Conservation (phyloP, 1,140 invertebrate species). For the Panulirus ornatus region DNA sequence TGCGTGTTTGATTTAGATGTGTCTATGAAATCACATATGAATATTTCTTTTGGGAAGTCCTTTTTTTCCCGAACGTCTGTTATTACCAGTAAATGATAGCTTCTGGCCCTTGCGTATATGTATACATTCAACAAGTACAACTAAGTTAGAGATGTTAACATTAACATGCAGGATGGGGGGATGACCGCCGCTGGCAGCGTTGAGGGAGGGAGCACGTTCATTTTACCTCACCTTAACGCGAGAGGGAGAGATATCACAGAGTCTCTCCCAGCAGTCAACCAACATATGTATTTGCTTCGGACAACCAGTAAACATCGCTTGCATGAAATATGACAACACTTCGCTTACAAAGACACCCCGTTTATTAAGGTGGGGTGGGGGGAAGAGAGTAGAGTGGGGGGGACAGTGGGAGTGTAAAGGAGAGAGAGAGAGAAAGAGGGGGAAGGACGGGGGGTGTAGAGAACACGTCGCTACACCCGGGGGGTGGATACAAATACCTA, state of each 20-base stretch:
- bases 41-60: too few species aligned
- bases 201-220: too few species aligned
- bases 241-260: conserved; percentile 1
- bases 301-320: conserved; percentile 51
- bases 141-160: too few species aligned
- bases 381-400: neutral
- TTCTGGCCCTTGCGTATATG: too few species aligned
- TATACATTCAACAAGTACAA: too few species aligned
- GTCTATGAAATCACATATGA: too few species aligned
- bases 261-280: conserved; percentile 22
- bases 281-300: conserved; percentile 55
- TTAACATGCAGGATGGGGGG: too few species aligned
- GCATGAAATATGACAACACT: conserved; percentile 54
- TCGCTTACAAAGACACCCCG: conserved; percentile 40
- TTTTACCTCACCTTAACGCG: too few species aligned
- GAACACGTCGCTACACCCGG: neutral
- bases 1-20: too few species aligned
- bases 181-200: too few species aligned
- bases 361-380: conserved; percentile 47
- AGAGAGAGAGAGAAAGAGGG: neutral
- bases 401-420: neutral
- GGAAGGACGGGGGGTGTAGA: neutral
- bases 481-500: conserved; percentile 39
- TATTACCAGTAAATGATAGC: too few species aligned
- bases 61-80: too few species aligned